A percentile compares a stretch with the other conserved stretches of the same genome.
phyloP scores from a whole-genome alignment of 2,113 vertebrate genomes.

The Centropus unirufus region DNA sequence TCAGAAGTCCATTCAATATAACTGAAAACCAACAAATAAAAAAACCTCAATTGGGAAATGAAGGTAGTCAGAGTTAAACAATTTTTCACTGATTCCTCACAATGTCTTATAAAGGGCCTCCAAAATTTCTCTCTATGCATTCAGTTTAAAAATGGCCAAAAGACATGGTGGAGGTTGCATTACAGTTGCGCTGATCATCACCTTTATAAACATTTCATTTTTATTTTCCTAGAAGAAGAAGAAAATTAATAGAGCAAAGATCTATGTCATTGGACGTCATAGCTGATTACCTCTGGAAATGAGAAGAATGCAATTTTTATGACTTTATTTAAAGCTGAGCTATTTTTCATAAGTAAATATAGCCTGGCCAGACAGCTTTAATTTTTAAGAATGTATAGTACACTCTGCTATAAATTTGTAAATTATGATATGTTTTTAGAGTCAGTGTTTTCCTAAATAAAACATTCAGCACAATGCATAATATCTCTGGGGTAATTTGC shows the following conservation, averaged over 20 bases:
- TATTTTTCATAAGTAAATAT: slow-evolving; percentile 74
- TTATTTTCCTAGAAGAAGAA: slow-evolving; percentile 67
- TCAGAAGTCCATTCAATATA: background rate
- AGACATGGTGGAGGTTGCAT: background rate
- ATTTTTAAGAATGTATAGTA: slow-evolving; percentile 72
- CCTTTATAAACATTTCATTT: slow-evolving; percentile 65
- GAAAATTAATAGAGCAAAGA: slow-evolving; percentile 71
- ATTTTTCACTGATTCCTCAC: background rate
- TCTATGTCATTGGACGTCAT: slow-evolving; percentile 76
- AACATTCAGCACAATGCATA: slow-evolving; percentile 4
- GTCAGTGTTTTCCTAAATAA: slow-evolving; percentile 63
- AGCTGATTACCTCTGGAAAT: slow-evolving; percentile 78
- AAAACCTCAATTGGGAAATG: background rate
- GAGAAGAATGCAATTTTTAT: slow-evolving; percentile 78
- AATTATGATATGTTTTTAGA: slow-evolving; percentile 50
- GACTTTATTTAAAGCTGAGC: slow-evolving; percentile 72
- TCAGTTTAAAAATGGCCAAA: background rate
- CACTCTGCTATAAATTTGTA: slow-evolving; percentile 47
- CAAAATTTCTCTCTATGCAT: background rate
- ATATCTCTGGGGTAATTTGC: slow-evolving; percentile 51
- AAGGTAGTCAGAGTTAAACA: background rate
- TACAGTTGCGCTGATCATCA: slow-evolving; percentile 34
- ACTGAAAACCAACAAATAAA: background rate
- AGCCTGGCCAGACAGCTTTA: slow-evolving; percentile 61
- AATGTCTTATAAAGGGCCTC: background rate